Percentiles rank a stretch among this genome's conserved stretches.
phyloP scores from a whole-genome alignment of 1,140 invertebrate genomes.

The Capitella teleta region DNA sequence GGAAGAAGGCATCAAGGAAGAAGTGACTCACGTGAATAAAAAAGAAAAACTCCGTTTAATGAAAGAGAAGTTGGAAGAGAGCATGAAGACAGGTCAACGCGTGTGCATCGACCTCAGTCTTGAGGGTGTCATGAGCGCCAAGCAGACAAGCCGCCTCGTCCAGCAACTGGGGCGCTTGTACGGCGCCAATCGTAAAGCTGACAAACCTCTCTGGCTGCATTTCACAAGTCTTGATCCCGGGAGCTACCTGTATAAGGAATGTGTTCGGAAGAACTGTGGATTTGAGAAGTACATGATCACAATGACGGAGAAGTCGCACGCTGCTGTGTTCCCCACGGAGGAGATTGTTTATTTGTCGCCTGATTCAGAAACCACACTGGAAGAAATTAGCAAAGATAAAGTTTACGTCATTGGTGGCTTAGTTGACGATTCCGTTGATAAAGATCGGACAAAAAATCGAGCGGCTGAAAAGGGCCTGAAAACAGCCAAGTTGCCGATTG shows the following conservation, averaged over 20 bases:
- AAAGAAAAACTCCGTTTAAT: too few relatives aligned
- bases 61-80: background rate
- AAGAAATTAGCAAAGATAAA: conserved; percentile 23
- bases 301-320: conserved; percentile 16
- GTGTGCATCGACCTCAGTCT: conserved; percentile 21
- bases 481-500: conserved; percentile 20
- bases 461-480: conserved; percentile 11
- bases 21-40: too few relatives aligned
- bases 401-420: conserved; percentile 41
- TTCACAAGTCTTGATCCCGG: conserved; percentile 18
- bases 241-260: conserved; percentile 19
- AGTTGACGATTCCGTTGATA: conserved; percentile 37
- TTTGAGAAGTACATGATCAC: conserved; percentile 22
- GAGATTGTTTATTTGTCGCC: conserved; percentile 35
- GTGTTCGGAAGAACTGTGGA: conserved; percentile 20
- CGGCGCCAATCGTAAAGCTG: conserved; percentile 18
- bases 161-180: conserved; percentile 24
- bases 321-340: conserved; percentile 22
- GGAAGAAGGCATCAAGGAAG: too few relatives aligned
- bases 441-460: too few relatives aligned
- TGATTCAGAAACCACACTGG: conserved; percentile 25
- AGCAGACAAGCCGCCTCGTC: conserved; percentile 22
- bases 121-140: conserved; percentile 18
- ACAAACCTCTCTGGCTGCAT: conserved; percentile 19
- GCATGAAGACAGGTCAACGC: conserved; percentile 9